Conservation (phyloP, 2,888 invertebrate species). For the Rosalia funebris region DNA sequence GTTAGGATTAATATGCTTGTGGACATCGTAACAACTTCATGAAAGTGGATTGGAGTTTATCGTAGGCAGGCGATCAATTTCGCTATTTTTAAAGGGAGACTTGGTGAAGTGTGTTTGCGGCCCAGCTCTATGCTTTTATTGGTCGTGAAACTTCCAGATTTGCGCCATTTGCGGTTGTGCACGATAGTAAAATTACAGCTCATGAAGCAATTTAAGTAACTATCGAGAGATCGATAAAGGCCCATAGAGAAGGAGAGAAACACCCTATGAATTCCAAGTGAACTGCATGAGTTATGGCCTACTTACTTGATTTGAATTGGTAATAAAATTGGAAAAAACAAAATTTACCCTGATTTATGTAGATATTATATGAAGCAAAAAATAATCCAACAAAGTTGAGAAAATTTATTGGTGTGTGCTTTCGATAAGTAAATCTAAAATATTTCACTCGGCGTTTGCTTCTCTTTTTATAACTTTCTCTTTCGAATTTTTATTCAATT, state of each 20-base stretch:
- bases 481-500: constrained; percentile 43
- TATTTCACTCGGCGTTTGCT: constrained; percentile 27
- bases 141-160: constrained; percentile 27
- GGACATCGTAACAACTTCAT: no score
- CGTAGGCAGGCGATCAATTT: neutral
- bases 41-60: neutral
- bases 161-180: constrained; percentile 27
- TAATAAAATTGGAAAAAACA: constrained; percentile 59
- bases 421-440: constrained; percentile 43
- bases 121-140: constrained; percentile 20
- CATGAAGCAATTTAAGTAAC: constrained; percentile 44
- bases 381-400: constrained; percentile 44
- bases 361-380: constrained; percentile 55
- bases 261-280: constrained; percentile 53
- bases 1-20: no score
- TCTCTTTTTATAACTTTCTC: constrained; percentile 36
- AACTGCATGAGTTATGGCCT: constrained; percentile 56
- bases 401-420: constrained; percentile 47
- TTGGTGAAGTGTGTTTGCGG: constrained; percentile 9
- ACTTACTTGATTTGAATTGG: constrained; percentile 60
- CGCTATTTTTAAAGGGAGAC: neutral
- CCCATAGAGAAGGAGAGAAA: constrained; percentile 25
- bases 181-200: constrained; percentile 38
- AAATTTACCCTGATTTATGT: constrained; percentile 57
- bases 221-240: constrained; percentile 49